These are phyloP conservation scores for Xenopus tropicalis DNA, from an alignment of 2,113 vertebrate genomes.

Conservation along the genomic window UCB_Xtro_10.0 CM004445.2:124327501-124328000, in stretches of 20 bases:
- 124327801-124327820: slow-evolving; percentile 1
- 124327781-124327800: not conserved
- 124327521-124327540: no score
- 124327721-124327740: not conserved
- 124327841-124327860: not conserved
- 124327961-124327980: slow-evolving; percentile 38
- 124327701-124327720: not conserved
- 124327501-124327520: no score
- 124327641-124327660: no score
- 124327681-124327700: not conserved
- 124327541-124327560: no score
- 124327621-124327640: no score
- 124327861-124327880: not conserved
- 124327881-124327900: not conserved
- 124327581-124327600: no score
- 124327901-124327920: not conserved
- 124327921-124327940: slow-evolving; percentile 14
- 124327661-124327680: no score
- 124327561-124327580: no score
- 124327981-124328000: slow-evolving; percentile 40
- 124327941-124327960: slow-evolving; percentile 38
- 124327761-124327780: not conserved
- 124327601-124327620: no score
- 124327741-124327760: not conserved
- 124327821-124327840: not conserved